Base-by-base conservation (phyloP, 1,140 invertebrate genomes). In the Chironomus striatipennis region DNA sequence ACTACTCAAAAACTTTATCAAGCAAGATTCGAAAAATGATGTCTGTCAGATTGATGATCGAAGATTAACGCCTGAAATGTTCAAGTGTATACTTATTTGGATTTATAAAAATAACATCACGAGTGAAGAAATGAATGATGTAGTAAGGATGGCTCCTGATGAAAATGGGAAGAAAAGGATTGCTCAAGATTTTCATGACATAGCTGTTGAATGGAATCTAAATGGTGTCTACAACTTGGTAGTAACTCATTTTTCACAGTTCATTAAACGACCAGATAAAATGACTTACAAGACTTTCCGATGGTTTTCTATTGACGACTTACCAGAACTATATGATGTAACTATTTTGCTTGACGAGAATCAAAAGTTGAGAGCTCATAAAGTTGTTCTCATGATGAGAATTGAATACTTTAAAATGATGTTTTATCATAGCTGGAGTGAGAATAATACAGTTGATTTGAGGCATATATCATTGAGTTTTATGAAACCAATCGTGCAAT, bases 351-450 rank as follows among this genome's bases (percentile, higher is more conserved):
- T 85, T 76, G 85, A 85, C 57, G 86, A 89, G 77, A 83, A 83
- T 7, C 79, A 80, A 10, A 77, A 82, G n/a, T 78, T 90, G 20
- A 78, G 81, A 67, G 90, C 88, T 43, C 90, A 93, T 79, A 90
- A 90, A 76, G 92, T 90, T 81, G 82, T 93, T 70, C 79, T 92
- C 24, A 85, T 86, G 0, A 87, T 89, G 7, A 80, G 90, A 75
- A 79, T 89, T 9, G 90, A 92, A 74, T 92, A 92, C 80, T 93
- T 92, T 80, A 84, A 86, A 74, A 88, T 87, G 79, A 90, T 92
- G 88, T 85, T 91, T 74, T 84, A 85, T 57, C 83, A 85, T 75
- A 84, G 86, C 42, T 92, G 91, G 90, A 83, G 86, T 42, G 87
- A 88, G 79, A 87, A 86, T 78, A 81, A 80, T 74, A 78, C 76